Percentiles rank a stretch among this genome's conserved stretches.
Evolutionary conservation across 2,888 invertebrate genomes (phyloP).

Genomic region (Tromatobia lineatoria): DNA sequence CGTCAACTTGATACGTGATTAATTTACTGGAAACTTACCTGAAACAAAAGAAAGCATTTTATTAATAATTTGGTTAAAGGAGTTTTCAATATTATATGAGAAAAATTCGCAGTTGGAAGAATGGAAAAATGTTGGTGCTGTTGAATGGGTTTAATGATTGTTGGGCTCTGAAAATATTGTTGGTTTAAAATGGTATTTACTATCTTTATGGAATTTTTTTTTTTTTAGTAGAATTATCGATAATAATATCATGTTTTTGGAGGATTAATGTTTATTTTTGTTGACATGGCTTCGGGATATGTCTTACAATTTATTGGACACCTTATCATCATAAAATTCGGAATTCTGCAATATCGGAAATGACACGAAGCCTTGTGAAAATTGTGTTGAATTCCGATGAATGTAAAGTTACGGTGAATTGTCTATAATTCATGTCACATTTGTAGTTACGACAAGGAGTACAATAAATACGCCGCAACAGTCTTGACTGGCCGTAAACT

Average conservation of each 20-base stretch:
- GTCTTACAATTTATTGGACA: slow-evolving; percentile 1
- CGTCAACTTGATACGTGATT: background rate
- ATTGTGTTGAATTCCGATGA: background rate
- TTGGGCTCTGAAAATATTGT: too few relatives aligned
- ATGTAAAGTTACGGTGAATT: slow-evolving; percentile 4
- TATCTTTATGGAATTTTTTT: too few relatives aligned
- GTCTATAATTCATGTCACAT: slow-evolving; percentile 15
- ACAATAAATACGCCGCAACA: slow-evolving; percentile 9
- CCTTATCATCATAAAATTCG: background rate
- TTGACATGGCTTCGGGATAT: background rate
- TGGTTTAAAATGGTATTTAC: too few relatives aligned
- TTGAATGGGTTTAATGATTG: too few relatives aligned
- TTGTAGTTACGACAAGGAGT: background rate
- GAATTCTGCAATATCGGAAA: background rate
- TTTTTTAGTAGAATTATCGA: too few relatives aligned
- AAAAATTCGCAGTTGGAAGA: background rate
- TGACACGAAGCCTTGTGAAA: background rate
- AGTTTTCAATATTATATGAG: background rate
- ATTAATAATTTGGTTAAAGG: background rate
- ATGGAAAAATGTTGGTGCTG: too few relatives aligned
- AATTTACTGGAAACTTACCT: slow-evolving; percentile 59
- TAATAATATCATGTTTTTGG: background rate
- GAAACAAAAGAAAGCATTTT: slow-evolving; percentile 46
- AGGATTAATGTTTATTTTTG: background rate
- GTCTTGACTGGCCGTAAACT: background rate